A percentile compares a stretch with the other conserved stretches of the same genome.
These are phyloP conservation scores for Myotis planiceps DNA, from an alignment of 2,797 vertebrate genomes.

Conservation along the genomic window DNA sequence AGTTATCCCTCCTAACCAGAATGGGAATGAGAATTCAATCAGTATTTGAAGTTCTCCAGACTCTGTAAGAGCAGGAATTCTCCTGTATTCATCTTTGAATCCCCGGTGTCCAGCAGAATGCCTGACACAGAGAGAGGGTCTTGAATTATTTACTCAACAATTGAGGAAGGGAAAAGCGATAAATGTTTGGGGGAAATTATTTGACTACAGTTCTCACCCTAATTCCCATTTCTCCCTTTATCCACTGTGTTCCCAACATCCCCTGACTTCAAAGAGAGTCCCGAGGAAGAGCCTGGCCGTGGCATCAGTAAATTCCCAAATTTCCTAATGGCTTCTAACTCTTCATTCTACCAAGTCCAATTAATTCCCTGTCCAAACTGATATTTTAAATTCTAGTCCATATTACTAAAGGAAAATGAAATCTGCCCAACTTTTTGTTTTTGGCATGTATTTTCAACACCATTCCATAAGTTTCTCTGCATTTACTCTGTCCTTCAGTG, in stretches of 20 bases:
- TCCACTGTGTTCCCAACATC: background rate
- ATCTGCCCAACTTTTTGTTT: background rate
- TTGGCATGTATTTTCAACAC: background rate
- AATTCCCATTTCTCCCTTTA: background rate
- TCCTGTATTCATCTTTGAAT: background rate
- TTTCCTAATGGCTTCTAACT: background rate
- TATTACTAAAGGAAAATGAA: background rate
- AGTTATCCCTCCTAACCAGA: background rate
- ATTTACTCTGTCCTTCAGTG: background rate
- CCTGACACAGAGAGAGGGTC: background rate
- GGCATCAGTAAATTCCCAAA: background rate
- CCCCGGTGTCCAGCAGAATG: background rate
- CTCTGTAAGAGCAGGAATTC: background rate
- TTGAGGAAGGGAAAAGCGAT: background rate
- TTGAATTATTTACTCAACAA: background rate
- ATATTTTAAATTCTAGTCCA: background rate
- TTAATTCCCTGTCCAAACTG: background rate
- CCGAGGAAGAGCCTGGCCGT: background rate
- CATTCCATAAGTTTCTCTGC: background rate
- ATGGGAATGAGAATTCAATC: background rate
- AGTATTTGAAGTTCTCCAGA: background rate
- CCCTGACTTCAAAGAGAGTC: conserved; percentile 38
- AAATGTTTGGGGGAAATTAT: background rate
- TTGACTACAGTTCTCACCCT: background rate
- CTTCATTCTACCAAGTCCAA: background rate